Evolutionary conservation across 2,113 vertebrate species (phyloP).

Genomic region (Tympanuchus pallidicinctus): DNA sequence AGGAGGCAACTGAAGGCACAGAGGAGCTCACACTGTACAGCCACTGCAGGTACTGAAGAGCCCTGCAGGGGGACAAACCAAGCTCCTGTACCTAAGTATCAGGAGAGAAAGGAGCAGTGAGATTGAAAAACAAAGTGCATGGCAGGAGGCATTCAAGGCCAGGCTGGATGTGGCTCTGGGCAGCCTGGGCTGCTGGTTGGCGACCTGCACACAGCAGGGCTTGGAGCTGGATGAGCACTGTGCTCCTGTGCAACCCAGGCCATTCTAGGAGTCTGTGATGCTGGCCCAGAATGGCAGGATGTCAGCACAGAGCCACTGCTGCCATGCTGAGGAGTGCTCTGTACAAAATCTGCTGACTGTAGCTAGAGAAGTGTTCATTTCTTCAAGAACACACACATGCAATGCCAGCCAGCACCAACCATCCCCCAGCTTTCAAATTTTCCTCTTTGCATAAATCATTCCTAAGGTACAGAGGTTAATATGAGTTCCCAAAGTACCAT

Average conservation of each 20-base stretch:
- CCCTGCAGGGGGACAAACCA: background rate
- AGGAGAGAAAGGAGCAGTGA: background rate
- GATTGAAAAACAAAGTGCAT: background rate
- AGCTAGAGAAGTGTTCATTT: rapidly evolving
- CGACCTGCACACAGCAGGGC: too few species aligned
- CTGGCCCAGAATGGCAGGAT: background rate
- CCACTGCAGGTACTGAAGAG: background rate
- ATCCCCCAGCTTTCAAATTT: rapidly evolving
- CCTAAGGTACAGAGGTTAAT: background rate
- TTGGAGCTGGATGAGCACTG: too few species aligned
- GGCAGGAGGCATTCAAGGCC: too few species aligned
- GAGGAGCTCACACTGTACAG: background rate
- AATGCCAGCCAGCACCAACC: background rate
- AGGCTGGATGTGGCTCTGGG: too few species aligned
- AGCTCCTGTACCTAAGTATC: background rate
- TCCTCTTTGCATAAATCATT: background rate
- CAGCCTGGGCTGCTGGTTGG: too few species aligned
- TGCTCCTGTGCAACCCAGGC: too few species aligned
- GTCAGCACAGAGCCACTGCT: background rate
- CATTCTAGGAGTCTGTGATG: background rate
- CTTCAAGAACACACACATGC: rapidly evolving
- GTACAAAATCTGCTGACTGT: background rate
- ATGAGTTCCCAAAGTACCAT: constrained; percentile 79
- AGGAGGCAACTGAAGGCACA: background rate
- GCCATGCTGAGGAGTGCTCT: background rate